Percentiles rank a stretch among this genome's conserved stretches.
These are phyloP conservation scores for Hypsibius dujardini DNA, from an alignment of 1,140 invertebrate species.

Conservation along the genomic window DNA sequence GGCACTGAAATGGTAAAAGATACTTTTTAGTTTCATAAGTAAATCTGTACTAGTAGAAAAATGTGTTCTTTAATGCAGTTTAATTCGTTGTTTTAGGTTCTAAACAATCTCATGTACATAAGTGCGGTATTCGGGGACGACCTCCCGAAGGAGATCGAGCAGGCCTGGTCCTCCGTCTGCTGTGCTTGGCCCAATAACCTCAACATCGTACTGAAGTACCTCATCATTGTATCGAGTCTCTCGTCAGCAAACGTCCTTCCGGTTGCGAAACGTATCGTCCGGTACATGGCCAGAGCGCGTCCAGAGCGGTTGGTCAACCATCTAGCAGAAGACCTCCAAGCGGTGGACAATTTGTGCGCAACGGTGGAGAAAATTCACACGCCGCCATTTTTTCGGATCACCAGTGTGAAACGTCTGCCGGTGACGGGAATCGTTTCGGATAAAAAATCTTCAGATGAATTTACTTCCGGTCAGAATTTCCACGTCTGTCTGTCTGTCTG, in stretches of 20 bases:
- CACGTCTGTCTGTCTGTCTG: no score
- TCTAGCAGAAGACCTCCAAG: constrained; percentile 71
- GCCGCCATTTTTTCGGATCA: constrained; percentile 84
- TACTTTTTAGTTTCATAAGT: constrained; percentile 38
- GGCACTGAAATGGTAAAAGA: constrained; percentile 99
- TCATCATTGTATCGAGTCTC: constrained; percentile 88
- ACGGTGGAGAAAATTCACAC: constrained; percentile 88
- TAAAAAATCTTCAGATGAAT: constrained; percentile 8
- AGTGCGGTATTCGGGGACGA: constrained; percentile 91
- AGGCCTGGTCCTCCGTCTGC: constrained; percentile 83
- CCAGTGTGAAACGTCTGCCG: constrained; percentile 36
- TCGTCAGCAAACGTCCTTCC: constrained; percentile 73
- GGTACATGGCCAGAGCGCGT: constrained; percentile 71
- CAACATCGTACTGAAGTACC: constrained; percentile 86
- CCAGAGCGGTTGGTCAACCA: constrained; percentile 82
- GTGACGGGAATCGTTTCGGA: constrained; percentile 21
- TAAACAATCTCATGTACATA: constrained; percentile 94
- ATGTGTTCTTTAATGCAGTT: no score
- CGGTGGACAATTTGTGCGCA: constrained; percentile 77
- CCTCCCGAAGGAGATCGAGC: constrained; percentile 81
- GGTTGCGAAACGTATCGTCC: constrained; percentile 76
- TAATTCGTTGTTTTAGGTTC: neutral
- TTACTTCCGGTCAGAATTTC: no score
- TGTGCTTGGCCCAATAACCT: constrained; percentile 90
- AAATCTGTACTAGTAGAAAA: neutral